Base-by-base conservation (phyloP, 2,113 vertebrate genomes). In the Toxostoma redivivum region DNA sequence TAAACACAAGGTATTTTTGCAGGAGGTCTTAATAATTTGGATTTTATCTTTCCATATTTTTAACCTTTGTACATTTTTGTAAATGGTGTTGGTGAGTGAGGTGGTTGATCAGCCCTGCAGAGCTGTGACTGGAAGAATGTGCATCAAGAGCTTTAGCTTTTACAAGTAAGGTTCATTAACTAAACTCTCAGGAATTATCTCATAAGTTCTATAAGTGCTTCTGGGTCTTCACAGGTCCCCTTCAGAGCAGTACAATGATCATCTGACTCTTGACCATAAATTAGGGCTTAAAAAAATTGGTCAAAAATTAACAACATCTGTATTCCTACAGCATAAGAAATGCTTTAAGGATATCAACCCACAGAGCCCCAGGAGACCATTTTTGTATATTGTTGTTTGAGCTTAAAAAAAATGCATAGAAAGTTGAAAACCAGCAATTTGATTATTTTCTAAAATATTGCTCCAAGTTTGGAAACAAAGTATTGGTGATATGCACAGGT, bases 171-270 rank as follows among this genome's bases (percentile, higher is more conserved):
- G 98, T 99, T 99, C 98, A 98, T 98, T 97, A 98, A 97, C 97
- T 98, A 98, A 98, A 98, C 98, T 99, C 99, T 99, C 99, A 99
- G 99, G 99, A 99, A 99, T 98, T 98, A 96, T 98, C 97, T 98
- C 96, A 33, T 98, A 94, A 98, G 97, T 98, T 98, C 95, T 98
- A 28, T 97, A 98, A 98, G 97, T 98, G 98, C 98, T 98, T 98
- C 97, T 98, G 98, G 98, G 97, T 97, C 95, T 98, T 95, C 91
- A 96, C 95, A 98, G 96, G 97, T 97, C 95, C 97, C 97, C 96
- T 97, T 98, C 97, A 97, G 98, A 98, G 97, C 96, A 96, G 93
- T 97, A 94, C 95, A 92, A 18, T 69, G 87, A 97, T 93, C 94
- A 92, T 94, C 94, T 95, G 92, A 85, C 96, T 97, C 96, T 97